Evolutionary conservation across 2,888 invertebrate genomes (phyloP), one percentile per base, ranked within the genome.

Genomic region (Mimas tiliae): DNA sequence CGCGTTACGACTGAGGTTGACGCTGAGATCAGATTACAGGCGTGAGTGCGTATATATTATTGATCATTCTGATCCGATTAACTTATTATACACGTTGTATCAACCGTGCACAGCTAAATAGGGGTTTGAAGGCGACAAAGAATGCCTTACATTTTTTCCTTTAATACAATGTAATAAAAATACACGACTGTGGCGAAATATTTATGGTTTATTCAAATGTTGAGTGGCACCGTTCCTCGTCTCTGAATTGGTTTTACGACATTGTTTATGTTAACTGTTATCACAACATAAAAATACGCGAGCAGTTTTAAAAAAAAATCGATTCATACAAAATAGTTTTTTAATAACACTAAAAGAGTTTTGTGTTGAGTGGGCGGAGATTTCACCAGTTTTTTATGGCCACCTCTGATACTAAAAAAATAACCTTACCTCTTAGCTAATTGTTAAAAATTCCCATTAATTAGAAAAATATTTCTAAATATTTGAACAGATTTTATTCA

Each of bases 331-430:
- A 82, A 85, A 87, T 83, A 87, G 86, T 88, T 87, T 87, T 87
- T 86, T 87, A 88, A 88, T 88, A 85, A 83, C 78, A 80, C 72
- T 65, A 66, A 63, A 75, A 1, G 52, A 80, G 82, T 83, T 84
- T 80, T 76, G 76, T 80, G 74, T 76, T 70, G 73, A 70, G 78
- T 71, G 73, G 75, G 52, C 68, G 64, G 77, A 84, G 82, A 82
- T 85, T 85, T 85, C 84, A 88, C 85, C 84, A 83, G 80, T 86
- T 85, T 86, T 86, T 83, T 85, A 84, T 79, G 73, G 74, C 79
- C 70, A 70, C 77, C 73, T 75, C 70, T 78, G 81, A 75, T 74
- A 70, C 69, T 68, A 72, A 73, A 73, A 72, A 64, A 45, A 72
- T 71, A n/a, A n/a, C n/a, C n/a, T n/a, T n/a, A n/a, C n/a, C n/a